phyloP scores from a whole-genome alignment of 2,797 vertebrate genomes.

The Parauchenoglanis punctatus region DNA sequence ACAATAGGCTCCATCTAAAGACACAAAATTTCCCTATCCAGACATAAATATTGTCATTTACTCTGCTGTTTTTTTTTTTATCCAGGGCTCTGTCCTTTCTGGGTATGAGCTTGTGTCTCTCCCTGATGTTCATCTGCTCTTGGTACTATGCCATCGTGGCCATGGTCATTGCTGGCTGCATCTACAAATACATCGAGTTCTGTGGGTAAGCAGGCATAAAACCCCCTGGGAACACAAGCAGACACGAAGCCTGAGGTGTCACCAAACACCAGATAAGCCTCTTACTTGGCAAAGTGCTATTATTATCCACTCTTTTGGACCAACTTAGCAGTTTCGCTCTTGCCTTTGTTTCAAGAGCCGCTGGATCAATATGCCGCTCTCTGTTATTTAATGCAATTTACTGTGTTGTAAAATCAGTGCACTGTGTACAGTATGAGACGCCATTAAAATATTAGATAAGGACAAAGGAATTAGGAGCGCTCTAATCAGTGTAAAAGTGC shows the following conservation, averaged over 20 bases:
- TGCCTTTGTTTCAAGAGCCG: conserved; percentile 26
- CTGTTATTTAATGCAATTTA: conserved; percentile 23
- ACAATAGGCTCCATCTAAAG: background rate
- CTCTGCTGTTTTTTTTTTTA: conserved; percentile 21
- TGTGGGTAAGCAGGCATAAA: conserved; percentile 82
- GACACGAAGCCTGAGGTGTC: conserved; percentile 28
- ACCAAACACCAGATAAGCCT: conserved; percentile 37
- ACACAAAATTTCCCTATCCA: background rate
- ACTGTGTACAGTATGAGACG: background rate
- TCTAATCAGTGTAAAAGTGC: conserved; percentile 14
- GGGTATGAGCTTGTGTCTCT: conserved; percentile 94
- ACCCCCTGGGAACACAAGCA: background rate
- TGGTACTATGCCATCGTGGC: conserved; percentile 97
- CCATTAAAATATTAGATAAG: background rate
- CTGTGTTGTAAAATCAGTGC: conserved; percentile 14
- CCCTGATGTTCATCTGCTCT: conserved; percentile 99
- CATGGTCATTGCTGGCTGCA: conserved; percentile 95
- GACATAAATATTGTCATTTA: background rate
- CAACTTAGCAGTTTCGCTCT: conserved; percentile 28
- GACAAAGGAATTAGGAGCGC: background rate
- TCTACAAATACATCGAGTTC: conserved; percentile 99
- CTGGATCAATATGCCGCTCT: conserved; percentile 31
- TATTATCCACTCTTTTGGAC: conserved; percentile 24
- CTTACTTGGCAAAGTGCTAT: conserved; percentile 36
- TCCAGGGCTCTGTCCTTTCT: conserved; percentile 92